Evolutionary conservation across 2,888 invertebrate genomes (phyloP), one percentile per base, ranked within the genome.

Genomic region (Steromphala cineraria): DNA sequence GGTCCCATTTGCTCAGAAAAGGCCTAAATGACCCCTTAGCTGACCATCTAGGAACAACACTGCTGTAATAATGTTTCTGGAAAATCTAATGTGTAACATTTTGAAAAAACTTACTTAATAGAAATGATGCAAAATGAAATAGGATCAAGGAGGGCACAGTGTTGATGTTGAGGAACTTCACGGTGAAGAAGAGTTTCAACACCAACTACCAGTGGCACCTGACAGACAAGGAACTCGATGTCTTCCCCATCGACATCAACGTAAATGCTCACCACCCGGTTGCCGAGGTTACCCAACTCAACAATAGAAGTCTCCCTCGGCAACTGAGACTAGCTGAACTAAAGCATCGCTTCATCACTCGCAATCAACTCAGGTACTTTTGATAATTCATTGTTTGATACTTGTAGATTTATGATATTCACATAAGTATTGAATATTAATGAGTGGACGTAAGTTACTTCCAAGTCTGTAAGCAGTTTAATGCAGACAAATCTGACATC

Each of bases 141-240:
- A 89, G 89, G 31, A 62, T 89, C 8, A 82, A 84, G 53, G 89
- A 89, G 67, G 89, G 89, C 36, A 82, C 78, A 31, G 78, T 89
- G 17, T 55, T 90, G 40, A 56, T 88, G 24, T 53, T 89, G 77
- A 83, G 83, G 67, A 88, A 85, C 53, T 88, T 87, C 82, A 86
- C 81, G 24, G 83, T 87, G n/a, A 90, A 88, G 82, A 85, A 84
- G n/a, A 85, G 85, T 71, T 87, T 85, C 31, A 81, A 82, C 15
- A n/a, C 67, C 0, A 67, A 80, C 78, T 79, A 82, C 0, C 76
- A 83, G 31, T 82, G 82, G 56, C 81, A 75, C 52, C 79, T 82
- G 5, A 78, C 76, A 4, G 79, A 82, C 5, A 67, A 62, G 7
- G 80, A 83, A 40, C 71, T 81, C 7, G 81, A 82, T 24, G 17